A percentile compares a stretch with the other conserved stretches of the same genome.
Evolutionary conservation across 2,797 vertebrate genomes (phyloP).

Genomic region (Poeciliopsis infans): DNA sequence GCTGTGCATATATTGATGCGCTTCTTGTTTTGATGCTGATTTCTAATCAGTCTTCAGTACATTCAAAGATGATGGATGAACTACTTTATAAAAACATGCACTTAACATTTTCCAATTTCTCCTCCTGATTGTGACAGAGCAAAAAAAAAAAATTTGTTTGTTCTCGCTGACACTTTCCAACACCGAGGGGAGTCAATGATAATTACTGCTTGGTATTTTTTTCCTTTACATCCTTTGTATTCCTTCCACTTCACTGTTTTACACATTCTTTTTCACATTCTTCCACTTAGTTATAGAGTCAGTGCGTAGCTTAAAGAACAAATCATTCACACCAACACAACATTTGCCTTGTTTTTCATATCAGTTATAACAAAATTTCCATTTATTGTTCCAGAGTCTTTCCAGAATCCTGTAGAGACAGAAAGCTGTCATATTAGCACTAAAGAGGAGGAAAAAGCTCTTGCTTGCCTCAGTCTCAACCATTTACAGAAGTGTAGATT

Average conservation of each 20-base stretch:
- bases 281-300: conserved; percentile 15
- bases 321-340: conserved; percentile 28
- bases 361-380: conserved; percentile 6
- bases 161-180: background rate
- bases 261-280: conserved; percentile 19
- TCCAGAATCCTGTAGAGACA: background rate
- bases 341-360: background rate
- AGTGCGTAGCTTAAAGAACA: conserved; percentile 30
- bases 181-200: conserved; percentile 4
- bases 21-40: background rate
- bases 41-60: background rate
- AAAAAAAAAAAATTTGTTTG: background rate
- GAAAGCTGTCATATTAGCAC: background rate
- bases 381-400: background rate
- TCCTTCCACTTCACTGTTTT: background rate
- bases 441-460: conserved; percentile 1
- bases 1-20: background rate
- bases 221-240: conserved; percentile 17
- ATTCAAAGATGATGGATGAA: conserved; percentile 24
- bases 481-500: conserved; percentile 13
- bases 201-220: conserved; percentile 30
- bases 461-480: conserved; percentile 5
- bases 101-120: conserved; percentile 12
- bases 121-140: conserved; percentile 4
- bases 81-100: background rate